Evolutionary conservation across 2,797 vertebrate genomes (phyloP).

Genomic region (Coilia nasus): DNA sequence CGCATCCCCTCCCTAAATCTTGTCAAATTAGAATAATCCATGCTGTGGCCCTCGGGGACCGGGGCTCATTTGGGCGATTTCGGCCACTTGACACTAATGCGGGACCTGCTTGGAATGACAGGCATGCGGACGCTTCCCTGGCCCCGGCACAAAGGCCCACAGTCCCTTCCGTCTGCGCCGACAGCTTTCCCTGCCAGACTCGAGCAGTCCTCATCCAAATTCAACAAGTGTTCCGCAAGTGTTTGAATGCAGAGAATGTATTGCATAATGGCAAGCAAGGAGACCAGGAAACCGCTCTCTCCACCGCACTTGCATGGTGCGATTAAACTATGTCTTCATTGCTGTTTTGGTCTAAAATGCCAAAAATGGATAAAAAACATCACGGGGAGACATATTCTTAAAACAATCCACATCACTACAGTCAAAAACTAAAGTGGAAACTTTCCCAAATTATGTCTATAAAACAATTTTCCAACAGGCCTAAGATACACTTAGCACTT

Average conservation of each 20-base stretch:
- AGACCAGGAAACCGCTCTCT: background rate
- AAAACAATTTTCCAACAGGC: too few relatives aligned
- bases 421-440: too few relatives aligned
- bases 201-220: conserved; percentile 3
- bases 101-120: conserved; percentile 67
- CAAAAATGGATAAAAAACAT: too few relatives aligned
- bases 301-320: too few relatives aligned
- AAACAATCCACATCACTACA: too few relatives aligned
- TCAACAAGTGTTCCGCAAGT: conserved; percentile 22
- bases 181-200: background rate
- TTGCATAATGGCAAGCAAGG: background rate
- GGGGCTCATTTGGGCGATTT: conserved; percentile 52
- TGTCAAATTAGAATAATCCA: conserved; percentile 64
- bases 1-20: conserved; percentile 49
- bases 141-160: conserved; percentile 42
- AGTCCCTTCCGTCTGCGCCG: background rate
- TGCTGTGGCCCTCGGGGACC: conserved; percentile 61
- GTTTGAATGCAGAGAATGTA: conserved; percentile 16
- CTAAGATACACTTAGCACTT: too few relatives aligned
- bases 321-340: too few relatives aligned
- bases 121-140: conserved; percentile 54
- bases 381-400: too few relatives aligned
- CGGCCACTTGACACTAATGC: conserved; percentile 62
- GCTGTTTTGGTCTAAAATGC: too few relatives aligned
- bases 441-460: too few relatives aligned